Evolutionary conservation across 2,113 vertebrate species (phyloP).

Genomic region (Dolichotis patagonum): DNA sequence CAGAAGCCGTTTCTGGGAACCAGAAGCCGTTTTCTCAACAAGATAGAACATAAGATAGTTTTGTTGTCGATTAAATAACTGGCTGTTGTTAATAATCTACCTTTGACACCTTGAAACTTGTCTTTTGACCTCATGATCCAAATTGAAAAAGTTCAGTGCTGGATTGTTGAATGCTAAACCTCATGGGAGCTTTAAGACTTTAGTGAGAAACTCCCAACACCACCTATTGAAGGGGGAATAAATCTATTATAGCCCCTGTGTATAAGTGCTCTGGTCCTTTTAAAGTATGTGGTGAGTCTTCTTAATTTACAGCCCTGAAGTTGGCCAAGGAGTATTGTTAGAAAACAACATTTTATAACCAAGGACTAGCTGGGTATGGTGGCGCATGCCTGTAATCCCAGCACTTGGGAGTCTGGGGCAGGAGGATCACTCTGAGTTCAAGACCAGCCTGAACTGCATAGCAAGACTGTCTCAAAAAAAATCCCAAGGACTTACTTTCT

Average conservation of each 20-base stretch:
- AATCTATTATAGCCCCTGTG: background rate
- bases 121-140: conserved; percentile 44
- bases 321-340: conserved; percentile 38
- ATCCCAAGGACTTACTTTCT: conserved; percentile 6
- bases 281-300: conserved; percentile 39
- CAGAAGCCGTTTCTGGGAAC: background rate
- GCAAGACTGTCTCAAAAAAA: background rate
- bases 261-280: conserved; percentile 49
- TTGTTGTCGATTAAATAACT: conserved; percentile 37
- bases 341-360: conserved; percentile 48
- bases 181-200: conserved; percentile 44
- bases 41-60: conserved; percentile 21
- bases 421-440: background rate
- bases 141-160: conserved; percentile 32
- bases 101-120: conserved; percentile 20
- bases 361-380: background rate
- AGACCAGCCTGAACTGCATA: background rate
- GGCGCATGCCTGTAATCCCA: background rate
- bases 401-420: background rate
- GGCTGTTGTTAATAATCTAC: conserved; percentile 22
- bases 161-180: conserved; percentile 17
- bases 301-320: conserved; percentile 35
- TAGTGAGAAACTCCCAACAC: conserved; percentile 47
- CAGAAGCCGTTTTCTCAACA: background rate
- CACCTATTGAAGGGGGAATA: background rate